phyloP scores from a whole-genome alignment of 2,888 invertebrate species.

The Chalcosyrphus nemorum region DNA sequence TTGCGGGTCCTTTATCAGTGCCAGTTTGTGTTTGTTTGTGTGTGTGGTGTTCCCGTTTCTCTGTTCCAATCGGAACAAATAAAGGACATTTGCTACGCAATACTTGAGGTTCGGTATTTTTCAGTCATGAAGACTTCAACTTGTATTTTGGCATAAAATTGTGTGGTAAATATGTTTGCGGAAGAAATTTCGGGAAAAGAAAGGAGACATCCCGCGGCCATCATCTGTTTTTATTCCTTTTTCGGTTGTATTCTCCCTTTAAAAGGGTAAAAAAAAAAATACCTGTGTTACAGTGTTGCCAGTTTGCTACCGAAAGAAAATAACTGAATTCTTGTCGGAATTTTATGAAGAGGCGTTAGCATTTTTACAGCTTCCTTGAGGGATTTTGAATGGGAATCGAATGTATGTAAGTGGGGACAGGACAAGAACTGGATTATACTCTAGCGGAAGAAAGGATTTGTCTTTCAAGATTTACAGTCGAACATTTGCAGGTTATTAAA shows the following conservation, averaged over 20 bases:
- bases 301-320: neutral
- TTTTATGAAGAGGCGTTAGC: no score
- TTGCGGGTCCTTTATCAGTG: neutral
- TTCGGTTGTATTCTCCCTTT: neutral
- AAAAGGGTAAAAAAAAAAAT: neutral
- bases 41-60: neutral
- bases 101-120: no score
- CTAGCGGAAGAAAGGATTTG: no score
- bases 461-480: no score
- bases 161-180: neutral
- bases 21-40: no score
- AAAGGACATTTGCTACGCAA: conserved; percentile 18
- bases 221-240: conserved; percentile 44
- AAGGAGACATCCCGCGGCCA: conserved; percentile 40
- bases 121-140: no score
- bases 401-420: no score
- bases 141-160: no score
- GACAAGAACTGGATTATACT: no score
- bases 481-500: no score
- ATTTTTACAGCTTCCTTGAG: no score
- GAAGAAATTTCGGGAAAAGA: neutral
- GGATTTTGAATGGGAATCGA: no score
- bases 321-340: neutral
- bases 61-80: neutral
- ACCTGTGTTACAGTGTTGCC: conserved; percentile 53